Evolutionary conservation across 1,140 invertebrate genomes (phyloP).

Genomic region (Heliconius hewitsoni): DNA sequence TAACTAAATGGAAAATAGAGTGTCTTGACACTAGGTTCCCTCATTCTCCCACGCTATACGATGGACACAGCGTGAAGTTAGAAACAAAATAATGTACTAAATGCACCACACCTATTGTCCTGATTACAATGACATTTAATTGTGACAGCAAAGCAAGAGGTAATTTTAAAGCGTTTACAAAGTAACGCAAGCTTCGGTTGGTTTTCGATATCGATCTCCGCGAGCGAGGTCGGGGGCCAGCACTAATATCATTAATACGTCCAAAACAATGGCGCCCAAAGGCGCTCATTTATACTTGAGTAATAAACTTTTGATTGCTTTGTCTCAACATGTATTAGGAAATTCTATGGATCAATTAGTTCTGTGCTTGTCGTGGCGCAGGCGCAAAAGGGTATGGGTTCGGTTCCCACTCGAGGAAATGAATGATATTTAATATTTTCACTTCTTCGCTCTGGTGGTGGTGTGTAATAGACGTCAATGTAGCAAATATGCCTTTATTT

Average conservation of each 20-base stretch:
- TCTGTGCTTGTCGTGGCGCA: no score
- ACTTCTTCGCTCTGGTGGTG: no score
- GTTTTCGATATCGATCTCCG: conserved; percentile 55
- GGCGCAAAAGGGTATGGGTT: no score
- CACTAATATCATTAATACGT: conserved; percentile 59
- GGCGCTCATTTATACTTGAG: conserved; percentile 61
- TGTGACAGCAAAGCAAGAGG: not conserved
- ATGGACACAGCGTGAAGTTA: no score
- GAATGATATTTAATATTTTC: no score
- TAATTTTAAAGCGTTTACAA: conserved; percentile 18
- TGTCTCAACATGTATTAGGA: conserved; percentile 44
- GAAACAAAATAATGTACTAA: no score
- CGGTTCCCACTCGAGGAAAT: no score
- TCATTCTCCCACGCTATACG: no score
- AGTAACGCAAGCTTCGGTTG: conserved; percentile 47
- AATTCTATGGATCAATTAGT: conserved; percentile 37
- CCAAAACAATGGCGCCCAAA: conserved; percentile 51
- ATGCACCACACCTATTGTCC: not conserved
- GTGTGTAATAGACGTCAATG: conserved; percentile 25
- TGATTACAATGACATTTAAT: not conserved
- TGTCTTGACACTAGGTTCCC: no score
- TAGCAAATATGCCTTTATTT: conserved; percentile 36
- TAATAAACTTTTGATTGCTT: conserved; percentile 49
- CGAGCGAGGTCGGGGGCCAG: conserved; percentile 45
- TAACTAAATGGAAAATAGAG: no score